A percentile compares a stretch with the other conserved stretches of the same genome.
Conservation (phyloP, 2,797 vertebrate species). For the Cyclura pinguis region DNA sequence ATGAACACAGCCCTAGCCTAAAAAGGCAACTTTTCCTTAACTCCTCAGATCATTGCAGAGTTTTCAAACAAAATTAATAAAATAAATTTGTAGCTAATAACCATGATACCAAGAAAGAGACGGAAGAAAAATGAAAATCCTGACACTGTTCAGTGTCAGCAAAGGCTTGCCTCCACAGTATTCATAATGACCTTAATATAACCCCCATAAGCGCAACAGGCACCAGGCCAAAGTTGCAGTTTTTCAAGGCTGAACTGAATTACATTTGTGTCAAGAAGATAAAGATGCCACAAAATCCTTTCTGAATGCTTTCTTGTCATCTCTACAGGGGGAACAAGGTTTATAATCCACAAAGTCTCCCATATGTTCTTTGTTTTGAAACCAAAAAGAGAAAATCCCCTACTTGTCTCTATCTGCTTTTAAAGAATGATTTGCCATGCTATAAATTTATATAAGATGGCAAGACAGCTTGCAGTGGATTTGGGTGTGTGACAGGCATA, state of each 20-base stretch:
- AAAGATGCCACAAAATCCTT: slow-evolving; percentile 12
- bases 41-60: neutral
- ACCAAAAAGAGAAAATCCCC: neutral
- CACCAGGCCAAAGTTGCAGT: slow-evolving; percentile 11
- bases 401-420: slow-evolving; percentile 15
- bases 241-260: slow-evolving; percentile 19
- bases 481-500: slow-evolving; percentile 3
- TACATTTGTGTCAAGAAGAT: slow-evolving; percentile 21
- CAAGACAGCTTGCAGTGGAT: neutral
- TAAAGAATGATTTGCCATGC: slow-evolving; percentile 9
- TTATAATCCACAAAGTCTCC: slow-evolving; percentile 14
- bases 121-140: neutral
- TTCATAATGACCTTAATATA: slow-evolving; percentile 21
- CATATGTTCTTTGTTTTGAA: slow-evolving; percentile 1
- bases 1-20: neutral
- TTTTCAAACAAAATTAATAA: neutral
- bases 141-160: neutral
- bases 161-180: neutral
- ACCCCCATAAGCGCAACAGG: neutral
- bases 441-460: slow-evolving; percentile 2
- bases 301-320: slow-evolving; percentile 25
- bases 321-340: neutral
- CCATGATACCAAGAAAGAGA: neutral
- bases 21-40: neutral
- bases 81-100: neutral